Conservation (phyloP, 2,797 vertebrate species). For the Melanotaenia maccullochi region DNA sequence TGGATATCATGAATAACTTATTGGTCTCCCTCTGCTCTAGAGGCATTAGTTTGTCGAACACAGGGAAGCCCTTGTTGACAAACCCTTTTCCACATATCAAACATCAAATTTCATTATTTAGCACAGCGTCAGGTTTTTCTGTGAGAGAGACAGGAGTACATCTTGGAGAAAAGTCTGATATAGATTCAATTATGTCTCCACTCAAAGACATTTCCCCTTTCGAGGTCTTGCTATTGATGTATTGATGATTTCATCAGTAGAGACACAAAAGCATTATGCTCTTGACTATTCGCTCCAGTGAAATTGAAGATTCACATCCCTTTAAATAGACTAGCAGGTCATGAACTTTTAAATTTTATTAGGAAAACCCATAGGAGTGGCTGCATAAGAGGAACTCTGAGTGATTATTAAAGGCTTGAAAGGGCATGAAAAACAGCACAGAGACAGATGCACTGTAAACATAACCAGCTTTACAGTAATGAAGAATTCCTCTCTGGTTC, state of each 20-base stretch:
- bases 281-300: constrained; percentile 18
- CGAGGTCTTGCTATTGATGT: constrained; percentile 22
- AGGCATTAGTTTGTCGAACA: constrained; percentile 60
- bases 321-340: constrained; percentile 54
- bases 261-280: constrained; percentile 40
- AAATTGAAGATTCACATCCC: constrained; percentile 48
- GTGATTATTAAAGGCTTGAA: constrained; percentile 33
- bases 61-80: constrained; percentile 75
- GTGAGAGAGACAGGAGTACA: neutral
- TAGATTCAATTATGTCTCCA: constrained; percentile 38
- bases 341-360: constrained; percentile 55
- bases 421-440: constrained; percentile 38
- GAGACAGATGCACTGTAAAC: constrained; percentile 9
- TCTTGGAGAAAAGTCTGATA: constrained; percentile 20
- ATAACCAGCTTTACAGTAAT: constrained; percentile 26
- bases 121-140: constrained; percentile 12
- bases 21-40: constrained; percentile 44
- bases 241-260: constrained; percentile 39
- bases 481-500: constrained; percentile 19
- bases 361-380: constrained; percentile 47
- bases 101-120: constrained; percentile 68
- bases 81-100: constrained; percentile 56
- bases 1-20: constrained; percentile 70
- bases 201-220: constrained; percentile 33
- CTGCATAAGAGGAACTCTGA: constrained; percentile 35